phyloP scores from a whole-genome alignment of 2,888 invertebrate species.

The Arge pagana region DNA sequence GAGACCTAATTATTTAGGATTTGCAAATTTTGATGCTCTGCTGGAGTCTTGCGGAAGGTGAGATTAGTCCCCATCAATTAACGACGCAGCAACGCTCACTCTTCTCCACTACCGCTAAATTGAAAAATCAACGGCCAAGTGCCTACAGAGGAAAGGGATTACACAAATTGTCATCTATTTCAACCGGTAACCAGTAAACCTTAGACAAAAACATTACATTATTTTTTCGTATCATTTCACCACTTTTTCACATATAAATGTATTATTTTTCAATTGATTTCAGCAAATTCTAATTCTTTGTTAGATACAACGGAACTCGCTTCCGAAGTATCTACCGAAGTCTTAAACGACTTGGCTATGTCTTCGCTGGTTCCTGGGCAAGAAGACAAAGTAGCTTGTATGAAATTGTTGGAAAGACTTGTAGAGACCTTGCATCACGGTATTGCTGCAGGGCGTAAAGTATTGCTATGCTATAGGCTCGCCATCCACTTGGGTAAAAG shows the following conservation, averaged over 20 bases:
- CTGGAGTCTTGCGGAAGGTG: slow-evolving; percentile 68
- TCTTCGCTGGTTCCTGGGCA: slow-evolving; percentile 23
- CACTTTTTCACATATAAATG: not conserved
- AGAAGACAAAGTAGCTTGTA: slow-evolving; percentile 43
- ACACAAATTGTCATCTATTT: slow-evolving; percentile 1
- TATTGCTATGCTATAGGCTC: slow-evolving; percentile 64
- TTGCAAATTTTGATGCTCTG: slow-evolving; percentile 68
- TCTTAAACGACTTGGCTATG: no score
- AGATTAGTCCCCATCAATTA: slow-evolving; percentile 66
- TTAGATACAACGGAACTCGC: not conserved
- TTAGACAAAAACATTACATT: not conserved
- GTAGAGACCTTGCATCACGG: slow-evolving; percentile 59
- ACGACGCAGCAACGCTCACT: slow-evolving; percentile 68
- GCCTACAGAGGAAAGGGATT: slow-evolving; percentile 21
- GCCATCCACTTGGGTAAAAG: slow-evolving; percentile 64
- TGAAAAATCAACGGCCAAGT: slow-evolving; percentile 17
- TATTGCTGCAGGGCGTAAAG: slow-evolving; percentile 60
- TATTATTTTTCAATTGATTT: not conserved
- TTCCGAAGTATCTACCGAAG: slow-evolving; percentile 26
- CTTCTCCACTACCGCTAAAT: slow-evolving; percentile 41
- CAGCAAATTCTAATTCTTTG: not conserved
- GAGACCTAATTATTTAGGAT: slow-evolving; percentile 46
- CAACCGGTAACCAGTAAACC: not conserved
- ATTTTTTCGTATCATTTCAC: not conserved
- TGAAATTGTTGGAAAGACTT: slow-evolving; percentile 41